These are phyloP conservation scores for Danio kyathit DNA, from an alignment of 2,797 vertebrate species.

Conservation along the genomic window DNA sequence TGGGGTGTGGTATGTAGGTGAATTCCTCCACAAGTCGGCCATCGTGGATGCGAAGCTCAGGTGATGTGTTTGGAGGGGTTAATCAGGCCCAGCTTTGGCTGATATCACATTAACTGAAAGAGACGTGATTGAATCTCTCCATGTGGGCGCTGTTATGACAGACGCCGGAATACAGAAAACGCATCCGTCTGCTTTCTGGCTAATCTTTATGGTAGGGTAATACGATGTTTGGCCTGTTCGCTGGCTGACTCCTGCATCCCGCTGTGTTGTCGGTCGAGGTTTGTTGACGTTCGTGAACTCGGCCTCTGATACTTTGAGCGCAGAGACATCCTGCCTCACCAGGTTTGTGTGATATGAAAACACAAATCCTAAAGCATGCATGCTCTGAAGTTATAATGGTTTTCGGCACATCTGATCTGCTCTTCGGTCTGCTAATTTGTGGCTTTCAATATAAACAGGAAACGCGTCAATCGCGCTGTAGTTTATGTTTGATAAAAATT, in stretches of 20 bases:
- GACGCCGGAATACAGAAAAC: slow-evolving; percentile 33
- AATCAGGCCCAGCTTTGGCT: slow-evolving; percentile 44
- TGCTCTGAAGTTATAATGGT: slow-evolving; percentile 65
- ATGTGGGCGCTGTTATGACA: slow-evolving; percentile 50
- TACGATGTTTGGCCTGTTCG: slow-evolving; percentile 60
- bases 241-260: slow-evolving; percentile 54
- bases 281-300: slow-evolving; percentile 54
- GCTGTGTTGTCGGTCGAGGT: slow-evolving; percentile 46
- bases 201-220: slow-evolving; percentile 56
- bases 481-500: slow-evolving; percentile 31
- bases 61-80: slow-evolving; percentile 50
- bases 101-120: slow-evolving; percentile 43
- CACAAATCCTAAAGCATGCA: slow-evolving; percentile 61
- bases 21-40: slow-evolving; percentile 32
- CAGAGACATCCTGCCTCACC: slow-evolving; percentile 50
- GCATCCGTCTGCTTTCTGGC: slow-evolving; percentile 38
- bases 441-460: slow-evolving; percentile 49
- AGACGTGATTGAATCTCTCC: slow-evolving; percentile 51
- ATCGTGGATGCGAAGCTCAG: slow-evolving; percentile 19
- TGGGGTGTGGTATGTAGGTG: slow-evolving; percentile 33
- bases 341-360: slow-evolving; percentile 60
- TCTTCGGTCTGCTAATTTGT: slow-evolving; percentile 54
- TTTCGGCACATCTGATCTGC: slow-evolving; percentile 63
- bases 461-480: slow-evolving; percentile 8
- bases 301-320: slow-evolving; percentile 42